phyloP scores from a whole-genome alignment of 2,113 vertebrate species.

The Syngnathus typhle region DNA sequence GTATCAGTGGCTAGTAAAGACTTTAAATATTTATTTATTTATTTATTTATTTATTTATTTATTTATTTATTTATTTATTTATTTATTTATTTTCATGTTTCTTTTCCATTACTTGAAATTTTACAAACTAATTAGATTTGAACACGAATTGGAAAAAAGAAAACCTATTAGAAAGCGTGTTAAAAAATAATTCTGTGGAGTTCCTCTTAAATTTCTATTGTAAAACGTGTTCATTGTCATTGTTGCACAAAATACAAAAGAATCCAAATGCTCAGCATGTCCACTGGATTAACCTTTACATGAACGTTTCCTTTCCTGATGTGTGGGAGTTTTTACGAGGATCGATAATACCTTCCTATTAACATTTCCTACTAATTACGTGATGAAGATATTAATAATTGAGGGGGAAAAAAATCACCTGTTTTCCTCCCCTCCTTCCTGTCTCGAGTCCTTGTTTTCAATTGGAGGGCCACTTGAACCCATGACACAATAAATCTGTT shows the following conservation, averaged over 20 bases:
- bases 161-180: too few relatives aligned
- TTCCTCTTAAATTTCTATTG: background rate
- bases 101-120: background rate
- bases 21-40: background rate
- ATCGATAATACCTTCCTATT: slow-evolving; percentile 88
- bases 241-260: background rate
- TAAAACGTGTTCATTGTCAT: background rate
- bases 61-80: background rate
- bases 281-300: slow-evolving; percentile 27
- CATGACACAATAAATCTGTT: slow-evolving; percentile 63
- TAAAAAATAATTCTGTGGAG: too few relatives aligned
- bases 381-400: slow-evolving; percentile 38
- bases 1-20: background rate
- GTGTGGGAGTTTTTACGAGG: slow-evolving; percentile 40
- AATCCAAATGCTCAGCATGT: background rate
- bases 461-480: background rate
- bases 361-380: slow-evolving; percentile 77
- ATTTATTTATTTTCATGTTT: background rate
- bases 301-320: slow-evolving; percentile 45
- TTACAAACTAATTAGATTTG: background rate
- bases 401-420: slow-evolving; percentile 5
- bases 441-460: slow-evolving; percentile 19
- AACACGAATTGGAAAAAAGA: too few relatives aligned
- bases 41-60: too few relatives aligned
- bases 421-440: slow-evolving; percentile 20